phyloP scores from a whole-genome alignment of 2,113 vertebrate genomes.

The Amphiprion percula region DNA sequence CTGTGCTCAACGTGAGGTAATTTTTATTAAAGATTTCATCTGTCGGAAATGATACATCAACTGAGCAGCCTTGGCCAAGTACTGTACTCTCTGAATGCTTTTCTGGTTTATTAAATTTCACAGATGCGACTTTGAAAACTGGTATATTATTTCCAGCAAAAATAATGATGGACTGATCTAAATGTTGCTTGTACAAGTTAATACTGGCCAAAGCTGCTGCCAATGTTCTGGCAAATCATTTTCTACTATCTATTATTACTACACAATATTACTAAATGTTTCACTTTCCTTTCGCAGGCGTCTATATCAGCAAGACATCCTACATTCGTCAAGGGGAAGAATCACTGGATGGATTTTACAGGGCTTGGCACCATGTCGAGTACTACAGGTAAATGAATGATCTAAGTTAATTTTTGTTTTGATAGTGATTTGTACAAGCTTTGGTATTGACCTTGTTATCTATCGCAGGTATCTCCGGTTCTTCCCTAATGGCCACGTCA shows the following conservation, averaged over 20 bases:
- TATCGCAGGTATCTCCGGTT: conserved; percentile 93
- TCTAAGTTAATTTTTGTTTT: neutral
- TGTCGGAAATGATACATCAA: no score
- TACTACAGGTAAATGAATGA: conserved; percentile 91
- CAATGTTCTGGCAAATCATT: neutral
- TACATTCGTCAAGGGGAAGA: conserved; percentile 98
- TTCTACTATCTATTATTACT: neutral
- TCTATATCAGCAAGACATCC: conserved; percentile 97
- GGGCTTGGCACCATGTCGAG: conserved; percentile 98
- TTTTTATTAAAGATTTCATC: no score
- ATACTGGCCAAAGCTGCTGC: no score
- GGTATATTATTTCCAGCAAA: no score
- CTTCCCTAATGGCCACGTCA: conserved; percentile 93
- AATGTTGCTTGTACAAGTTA: no score
- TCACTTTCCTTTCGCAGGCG: conserved; percentile 80
- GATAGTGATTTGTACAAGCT: neutral
- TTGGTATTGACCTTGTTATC: neutral
- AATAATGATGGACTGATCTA: no score
- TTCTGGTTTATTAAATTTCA: no score
- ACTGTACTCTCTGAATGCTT: no score
- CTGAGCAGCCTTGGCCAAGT: no score
- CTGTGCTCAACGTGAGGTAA: no score
- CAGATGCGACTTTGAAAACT: no score
- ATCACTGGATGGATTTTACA: conserved; percentile 98
- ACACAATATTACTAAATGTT: no score